Percentiles rank a stretch among this genome's conserved stretches.
These are phyloP conservation scores for Conchocele bisecta DNA, from an alignment of 2,888 invertebrate species.

Conservation along the genomic window DNA sequence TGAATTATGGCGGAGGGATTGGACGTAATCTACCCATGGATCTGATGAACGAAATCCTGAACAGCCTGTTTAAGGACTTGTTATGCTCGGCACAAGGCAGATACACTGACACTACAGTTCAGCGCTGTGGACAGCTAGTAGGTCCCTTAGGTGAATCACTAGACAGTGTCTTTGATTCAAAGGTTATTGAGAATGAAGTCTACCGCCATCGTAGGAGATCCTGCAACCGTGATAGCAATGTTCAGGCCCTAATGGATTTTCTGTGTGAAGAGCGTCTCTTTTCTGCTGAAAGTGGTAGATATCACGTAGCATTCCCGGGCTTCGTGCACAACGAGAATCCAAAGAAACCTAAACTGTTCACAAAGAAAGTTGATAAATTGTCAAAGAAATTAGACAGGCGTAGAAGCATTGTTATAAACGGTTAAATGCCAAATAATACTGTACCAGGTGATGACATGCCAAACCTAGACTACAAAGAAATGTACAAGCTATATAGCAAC, in stretches of 20 bases:
- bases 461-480: no score
- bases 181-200: constrained; percentile 23
- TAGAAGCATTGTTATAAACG: neutral
- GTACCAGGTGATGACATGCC: no score
- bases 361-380: constrained; percentile 12
- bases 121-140: constrained; percentile 29
- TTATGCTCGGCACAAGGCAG: constrained; percentile 5
- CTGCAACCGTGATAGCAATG: constrained; percentile 18
- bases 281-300: neutral
- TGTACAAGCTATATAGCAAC: no score
- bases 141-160: constrained; percentile 29
- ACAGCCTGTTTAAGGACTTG: constrained; percentile 26
- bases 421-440: no score
- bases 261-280: neutral
- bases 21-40: constrained; percentile 36
- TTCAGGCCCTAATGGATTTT: neutral
- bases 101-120: constrained; percentile 25
- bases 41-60: constrained; percentile 46
- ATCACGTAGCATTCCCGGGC: neutral
- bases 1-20: constrained; percentile 39
- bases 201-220: constrained; percentile 26
- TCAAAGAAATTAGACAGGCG: constrained; percentile 22
- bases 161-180: constrained; percentile 19
- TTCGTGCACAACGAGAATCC: constrained; percentile 5
- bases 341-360: neutral